Base-by-base conservation (phyloP, 2,888 invertebrate species). In the Andricus curvator region DNA sequence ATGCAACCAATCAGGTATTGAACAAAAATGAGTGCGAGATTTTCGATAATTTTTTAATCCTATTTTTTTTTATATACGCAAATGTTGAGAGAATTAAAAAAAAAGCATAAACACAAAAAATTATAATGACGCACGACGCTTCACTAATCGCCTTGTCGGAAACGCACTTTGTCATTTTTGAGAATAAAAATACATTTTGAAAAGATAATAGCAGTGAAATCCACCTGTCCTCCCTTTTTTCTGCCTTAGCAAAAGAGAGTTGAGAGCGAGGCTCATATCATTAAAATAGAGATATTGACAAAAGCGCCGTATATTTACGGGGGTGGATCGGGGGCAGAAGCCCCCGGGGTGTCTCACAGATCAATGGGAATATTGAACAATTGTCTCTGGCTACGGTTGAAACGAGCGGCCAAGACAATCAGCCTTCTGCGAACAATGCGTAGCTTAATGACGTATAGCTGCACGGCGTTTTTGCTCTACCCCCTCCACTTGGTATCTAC, bases 281-380 rank as follows among this genome's bases (percentile, higher is more conserved):
- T 92, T 92, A 92, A 92, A 92, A 91, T 91, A 89, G 91, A 89
- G 89, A 89, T 92, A 92, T 92, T 91, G 91, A 92, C 91, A 92
- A 92, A 91, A 89, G 92, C 83, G 78, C 80, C 79, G 84, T 83
- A 84, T 85, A 85, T 86, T 83, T 87, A 83, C 78, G 78, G 82
- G 80, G 83, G 66, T 70, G 80, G 80, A 83, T 84, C 51, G 74
- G 86, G 84, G 76, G 83, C 80, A 79, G 80, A 83, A 81, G 85
- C 85, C 87, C 82, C 84, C 83, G 80, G 87, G 87, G 83, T 88
- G 89, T 90, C 90, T 89, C 90, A 88, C 90, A 91, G 91, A 92
- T 92, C 92, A 92, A 92, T 92, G 92, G 90, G 89, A 92, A 92
- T 92, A 92, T 92, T 92, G 92, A 92, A 92, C 92, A 92, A 92